These are phyloP conservation scores for Centropus bengalensis DNA, from an alignment of 2,113 vertebrate species.

Conservation along the genomic window DNA sequence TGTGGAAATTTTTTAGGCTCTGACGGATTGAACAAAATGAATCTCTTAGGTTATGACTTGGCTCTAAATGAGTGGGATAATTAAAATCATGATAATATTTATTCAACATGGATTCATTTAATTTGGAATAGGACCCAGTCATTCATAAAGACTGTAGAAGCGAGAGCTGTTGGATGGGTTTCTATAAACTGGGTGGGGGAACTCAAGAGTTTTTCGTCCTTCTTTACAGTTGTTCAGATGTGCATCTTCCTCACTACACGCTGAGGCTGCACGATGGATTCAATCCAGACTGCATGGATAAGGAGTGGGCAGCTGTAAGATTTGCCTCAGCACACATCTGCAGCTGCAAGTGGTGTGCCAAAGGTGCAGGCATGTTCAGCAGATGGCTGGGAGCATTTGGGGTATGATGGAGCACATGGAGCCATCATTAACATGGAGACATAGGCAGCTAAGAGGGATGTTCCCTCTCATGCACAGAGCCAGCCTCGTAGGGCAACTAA, in stretches of 20 bases:
- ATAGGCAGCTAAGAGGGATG: background rate
- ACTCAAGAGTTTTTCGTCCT: background rate
- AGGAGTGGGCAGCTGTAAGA: background rate
- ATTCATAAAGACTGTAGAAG: background rate
- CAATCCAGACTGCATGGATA: background rate
- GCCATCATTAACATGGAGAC: background rate
- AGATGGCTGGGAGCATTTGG: background rate
- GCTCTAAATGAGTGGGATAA: background rate
- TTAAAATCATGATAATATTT: conserved; percentile 17
- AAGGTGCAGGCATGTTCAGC: background rate
- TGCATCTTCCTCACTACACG: background rate
- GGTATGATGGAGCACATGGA: background rate
- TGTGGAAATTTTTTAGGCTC: background rate
- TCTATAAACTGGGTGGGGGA: background rate
- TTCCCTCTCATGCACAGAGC: background rate
- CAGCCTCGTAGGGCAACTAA: background rate
- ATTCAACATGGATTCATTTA: background rate
- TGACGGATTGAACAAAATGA: background rate
- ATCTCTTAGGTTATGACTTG: background rate
- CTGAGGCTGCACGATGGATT: background rate
- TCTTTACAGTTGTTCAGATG: background rate
- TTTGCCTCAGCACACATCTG: background rate
- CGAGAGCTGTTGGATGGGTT: background rate
- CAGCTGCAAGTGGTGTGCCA: background rate
- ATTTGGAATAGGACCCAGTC: background rate